Evolutionary conservation across 2,888 invertebrate genomes (phyloP).

Genomic region (Drosophila monieri): DNA sequence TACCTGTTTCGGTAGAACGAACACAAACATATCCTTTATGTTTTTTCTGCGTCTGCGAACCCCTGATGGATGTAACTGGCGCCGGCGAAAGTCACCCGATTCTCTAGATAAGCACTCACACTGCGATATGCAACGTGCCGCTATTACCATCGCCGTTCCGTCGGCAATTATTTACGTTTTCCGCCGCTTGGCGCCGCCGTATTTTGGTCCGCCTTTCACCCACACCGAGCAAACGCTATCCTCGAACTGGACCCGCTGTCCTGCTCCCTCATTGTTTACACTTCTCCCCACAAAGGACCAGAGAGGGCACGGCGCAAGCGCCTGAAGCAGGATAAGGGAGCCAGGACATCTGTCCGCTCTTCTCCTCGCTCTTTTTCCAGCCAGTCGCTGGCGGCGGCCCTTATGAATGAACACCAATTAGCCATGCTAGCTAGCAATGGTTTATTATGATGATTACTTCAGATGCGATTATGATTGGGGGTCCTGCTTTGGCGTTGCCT

Average conservation of each 20-base stretch:
- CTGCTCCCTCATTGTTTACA: conserved; percentile 52
- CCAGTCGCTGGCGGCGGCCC: conserved; percentile 1
- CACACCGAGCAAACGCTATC: conserved; percentile 39
- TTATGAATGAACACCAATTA: conserved; percentile 73
- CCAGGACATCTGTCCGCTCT: not conserved
- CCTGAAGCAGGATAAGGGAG: not conserved
- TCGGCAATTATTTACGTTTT: conserved; percentile 29
- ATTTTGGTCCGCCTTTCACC: conserved; percentile 2
- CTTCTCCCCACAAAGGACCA: conserved; percentile 10
- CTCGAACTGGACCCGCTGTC: conserved; percentile 63
- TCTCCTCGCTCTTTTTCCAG: not conserved
- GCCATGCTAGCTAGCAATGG: conserved; percentile 42
- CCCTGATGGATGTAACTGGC: conserved; percentile 21
- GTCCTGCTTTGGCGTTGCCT: conserved; percentile 2
- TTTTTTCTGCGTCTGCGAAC: conserved; percentile 39
- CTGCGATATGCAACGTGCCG: conserved; percentile 12
- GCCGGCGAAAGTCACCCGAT: conserved; percentile 67
- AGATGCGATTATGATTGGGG: conserved; percentile 35
- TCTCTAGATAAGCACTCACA: conserved; percentile 50
- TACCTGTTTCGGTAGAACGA: not conserved
- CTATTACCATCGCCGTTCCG: conserved; percentile 16
- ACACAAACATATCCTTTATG: conserved; percentile 5
- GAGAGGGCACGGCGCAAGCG: conserved; percentile 14
- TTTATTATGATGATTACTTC: conserved; percentile 57
- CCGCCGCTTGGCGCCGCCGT: not conserved